Base-by-base conservation (phyloP, 2,797 vertebrate genomes). In the Aythya fuligula region DNA sequence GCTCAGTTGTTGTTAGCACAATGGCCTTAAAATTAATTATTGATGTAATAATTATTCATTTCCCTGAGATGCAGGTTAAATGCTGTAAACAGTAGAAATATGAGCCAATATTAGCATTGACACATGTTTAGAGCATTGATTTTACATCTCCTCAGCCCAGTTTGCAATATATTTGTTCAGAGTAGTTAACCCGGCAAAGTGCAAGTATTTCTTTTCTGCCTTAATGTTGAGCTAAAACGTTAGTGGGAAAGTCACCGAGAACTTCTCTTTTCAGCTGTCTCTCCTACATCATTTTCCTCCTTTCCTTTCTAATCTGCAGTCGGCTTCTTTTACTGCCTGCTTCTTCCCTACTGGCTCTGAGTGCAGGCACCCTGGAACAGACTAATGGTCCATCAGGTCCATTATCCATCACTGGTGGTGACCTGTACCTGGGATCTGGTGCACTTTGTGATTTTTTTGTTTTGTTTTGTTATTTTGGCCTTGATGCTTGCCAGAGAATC, bases 41-140 rank as follows among this genome's bases (percentile, higher is more conserved):
- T 75, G 84, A 56, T 87, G 65, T 87, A 90, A 90, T 90, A 85
- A 95, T 92, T 85, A 94, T 82, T 77, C 81, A 75, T 58, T 91
- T 87, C 67, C 38, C 38, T 69, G 45, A 94, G 72, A 51, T 90
- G 41, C 81, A 83, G 88, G 90, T 95, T 95, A 95, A 92, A 85
- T 83, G 67, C 78, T 95, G 84, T 93, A 75, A 95, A 72, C 65
- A 75, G 34, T 62, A 83, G 90, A 89, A 95, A 89, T 95, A 94
- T 83, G 75, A 92, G 75, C 30, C 78, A 66, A 75, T 92, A 85
- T 91, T 85, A 96, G 34, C 74, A 90, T 18, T 94, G 91, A 92
- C 81, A 93, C 49, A 18, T 64, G 61, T 87, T 94, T 83, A 72
- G 76, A 56, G 62, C 72, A 95, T 93, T 89, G 94, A 96, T 96